These are phyloP conservation scores for Neoniphon sammara DNA, from an alignment of 2,797 vertebrate genomes.

Conservation along the genomic window DNA sequence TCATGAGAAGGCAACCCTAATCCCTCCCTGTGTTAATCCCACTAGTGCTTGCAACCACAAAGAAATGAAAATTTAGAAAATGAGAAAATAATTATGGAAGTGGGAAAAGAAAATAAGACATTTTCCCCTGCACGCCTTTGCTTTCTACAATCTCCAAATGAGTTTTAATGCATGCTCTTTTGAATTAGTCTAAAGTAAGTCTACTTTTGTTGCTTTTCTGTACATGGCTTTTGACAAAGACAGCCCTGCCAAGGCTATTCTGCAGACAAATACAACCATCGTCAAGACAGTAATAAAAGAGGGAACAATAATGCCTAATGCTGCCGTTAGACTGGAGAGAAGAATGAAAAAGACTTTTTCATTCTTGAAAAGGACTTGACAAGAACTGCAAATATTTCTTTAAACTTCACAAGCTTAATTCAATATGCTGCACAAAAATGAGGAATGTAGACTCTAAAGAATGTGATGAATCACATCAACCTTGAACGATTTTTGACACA, in stretches of 20 bases:
- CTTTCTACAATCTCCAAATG: too few relatives aligned
- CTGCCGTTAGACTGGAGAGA: slow-evolving; percentile 13
- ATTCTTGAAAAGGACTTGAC: too few relatives aligned
- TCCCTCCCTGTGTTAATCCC: background rate
- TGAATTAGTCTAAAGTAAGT: too few relatives aligned
- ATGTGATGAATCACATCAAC: slow-evolving; percentile 59
- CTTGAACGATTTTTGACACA: too few relatives aligned
- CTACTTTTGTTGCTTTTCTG: too few relatives aligned
- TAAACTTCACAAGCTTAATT: slow-evolving; percentile 41
- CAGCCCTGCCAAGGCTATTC: slow-evolving; percentile 16
- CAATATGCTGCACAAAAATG: slow-evolving; percentile 24
- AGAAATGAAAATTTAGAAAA: background rate
- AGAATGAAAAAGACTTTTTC: too few relatives aligned
- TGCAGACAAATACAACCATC: slow-evolving; percentile 14
- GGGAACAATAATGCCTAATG: background rate
- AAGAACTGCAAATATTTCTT: slow-evolving; percentile 19
- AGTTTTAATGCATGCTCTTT: too few relatives aligned
- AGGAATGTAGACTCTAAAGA: slow-evolving; percentile 34
- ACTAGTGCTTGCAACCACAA: background rate
- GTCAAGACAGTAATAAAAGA: background rate
- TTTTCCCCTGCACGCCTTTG: too few relatives aligned
- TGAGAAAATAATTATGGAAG: too few relatives aligned
- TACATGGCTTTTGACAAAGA: slow-evolving; percentile 14
- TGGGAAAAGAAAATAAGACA: too few relatives aligned
- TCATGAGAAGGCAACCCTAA: slow-evolving; percentile 15